These are phyloP conservation scores for Oryzias dopingdopingensis DNA, from an alignment of 2,797 vertebrate species.

Conservation along the genomic window DNA sequence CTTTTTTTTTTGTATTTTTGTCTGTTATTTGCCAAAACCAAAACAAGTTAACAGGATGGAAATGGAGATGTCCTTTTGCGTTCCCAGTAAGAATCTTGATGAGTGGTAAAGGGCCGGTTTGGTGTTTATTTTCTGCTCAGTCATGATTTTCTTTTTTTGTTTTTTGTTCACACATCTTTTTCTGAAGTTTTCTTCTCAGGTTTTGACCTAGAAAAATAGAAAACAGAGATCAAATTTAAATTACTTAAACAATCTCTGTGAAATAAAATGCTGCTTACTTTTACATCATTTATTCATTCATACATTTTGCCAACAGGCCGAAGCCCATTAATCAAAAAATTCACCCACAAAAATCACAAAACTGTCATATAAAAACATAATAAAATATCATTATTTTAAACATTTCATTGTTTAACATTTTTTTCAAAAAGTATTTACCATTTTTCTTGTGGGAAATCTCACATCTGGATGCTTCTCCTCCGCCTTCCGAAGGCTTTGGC, in stretches of 20 bases:
- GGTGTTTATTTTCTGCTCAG: slow-evolving; percentile 48
- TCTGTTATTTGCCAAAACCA: slow-evolving; percentile 70
- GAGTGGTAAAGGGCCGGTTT: slow-evolving; percentile 66
- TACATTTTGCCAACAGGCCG: no score
- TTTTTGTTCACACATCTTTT: slow-evolving; percentile 18
- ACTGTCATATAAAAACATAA: no score
- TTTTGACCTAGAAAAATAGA: slow-evolving; percentile 8
- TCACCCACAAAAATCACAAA: background rate
- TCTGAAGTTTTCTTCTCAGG: slow-evolving; percentile 52
- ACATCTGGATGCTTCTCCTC: slow-evolving; percentile 83
- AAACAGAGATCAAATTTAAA: no score
- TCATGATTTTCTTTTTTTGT: slow-evolving; percentile 30
- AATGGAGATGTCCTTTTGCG: slow-evolving; percentile 67
- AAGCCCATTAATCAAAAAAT: background rate
- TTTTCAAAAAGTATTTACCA: slow-evolving; percentile 56
- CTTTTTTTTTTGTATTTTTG: slow-evolving; percentile 44
- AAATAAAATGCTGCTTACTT: no score
- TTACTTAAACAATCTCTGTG: no score
- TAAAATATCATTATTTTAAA: background rate
- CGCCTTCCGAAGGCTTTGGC: slow-evolving; percentile 89
- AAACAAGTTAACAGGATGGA: slow-evolving; percentile 70
- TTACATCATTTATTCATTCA: no score
- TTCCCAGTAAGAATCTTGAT: slow-evolving; percentile 61
- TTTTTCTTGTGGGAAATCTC: slow-evolving; percentile 58
- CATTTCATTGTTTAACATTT: no score